Conservation (phyloP, 2,797 vertebrate species). For the Phalloptychus januarius region DNA sequence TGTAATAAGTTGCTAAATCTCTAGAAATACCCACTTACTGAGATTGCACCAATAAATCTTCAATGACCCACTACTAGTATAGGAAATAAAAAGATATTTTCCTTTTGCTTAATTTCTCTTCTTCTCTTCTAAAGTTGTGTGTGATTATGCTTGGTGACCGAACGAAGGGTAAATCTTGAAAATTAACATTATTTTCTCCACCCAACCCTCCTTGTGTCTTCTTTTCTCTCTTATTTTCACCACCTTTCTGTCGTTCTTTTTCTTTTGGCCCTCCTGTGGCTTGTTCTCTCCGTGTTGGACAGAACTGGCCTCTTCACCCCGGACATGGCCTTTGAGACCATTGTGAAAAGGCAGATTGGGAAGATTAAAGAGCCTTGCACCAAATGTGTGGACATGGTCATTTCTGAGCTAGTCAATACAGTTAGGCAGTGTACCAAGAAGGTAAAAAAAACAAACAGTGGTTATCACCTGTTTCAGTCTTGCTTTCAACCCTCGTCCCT, state of each 20-base stretch:
- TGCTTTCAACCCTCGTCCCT: slow-evolving; percentile 50
- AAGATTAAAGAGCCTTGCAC: slow-evolving; percentile 99
- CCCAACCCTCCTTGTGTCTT: slow-evolving; percentile 63
- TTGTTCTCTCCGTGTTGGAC: slow-evolving; percentile 79
- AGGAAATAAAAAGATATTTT: neutral
- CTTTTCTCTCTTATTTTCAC: slow-evolving; percentile 46
- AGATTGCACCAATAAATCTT: neutral
- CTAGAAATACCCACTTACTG: neutral
- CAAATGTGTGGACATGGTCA: slow-evolving; percentile 99
- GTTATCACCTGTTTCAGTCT: slow-evolving; percentile 42
- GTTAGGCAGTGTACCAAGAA: slow-evolving; percentile 99
- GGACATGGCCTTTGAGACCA: slow-evolving; percentile 99
- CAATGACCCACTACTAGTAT: neutral
- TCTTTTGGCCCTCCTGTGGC: slow-evolving; percentile 51
- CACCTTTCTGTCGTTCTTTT: slow-evolving; percentile 40
- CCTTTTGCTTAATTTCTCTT: neutral
- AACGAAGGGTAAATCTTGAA: slow-evolving; percentile 35
- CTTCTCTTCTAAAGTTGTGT: slow-evolving; percentile 16
- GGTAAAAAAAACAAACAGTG: slow-evolving; percentile 83
- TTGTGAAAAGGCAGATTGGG: slow-evolving; percentile 99
- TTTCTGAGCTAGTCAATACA: slow-evolving; percentile 99
- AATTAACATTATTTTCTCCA: slow-evolving; percentile 79
- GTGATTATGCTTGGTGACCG: slow-evolving; percentile 31
- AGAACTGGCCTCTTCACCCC: slow-evolving; percentile 99
- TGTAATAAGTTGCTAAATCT: neutral